Base-by-base conservation (phyloP, 2,113 vertebrate genomes). In the Ameiurus melas region DNA sequence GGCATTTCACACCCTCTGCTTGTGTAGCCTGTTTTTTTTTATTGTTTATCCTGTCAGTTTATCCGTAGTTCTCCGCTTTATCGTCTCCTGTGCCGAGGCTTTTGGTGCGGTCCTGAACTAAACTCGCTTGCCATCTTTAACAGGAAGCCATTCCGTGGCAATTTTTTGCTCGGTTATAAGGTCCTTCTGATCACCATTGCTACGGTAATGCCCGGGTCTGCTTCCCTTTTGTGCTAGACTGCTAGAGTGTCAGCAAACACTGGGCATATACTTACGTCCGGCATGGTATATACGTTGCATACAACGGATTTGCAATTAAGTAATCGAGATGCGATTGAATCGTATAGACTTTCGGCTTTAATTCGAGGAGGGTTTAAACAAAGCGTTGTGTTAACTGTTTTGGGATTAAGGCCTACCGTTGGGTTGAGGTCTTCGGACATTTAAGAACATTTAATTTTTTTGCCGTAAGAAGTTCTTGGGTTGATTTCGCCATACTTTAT, bases 1-100 rank as follows among this genome's bases (percentile, higher is more conserved):
- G 77, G 9, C 77, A 80, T 80, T 80, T 80, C 51, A 80, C 51
- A 80, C 77, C 25, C 55, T 47, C 25, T 51, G 39, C 47, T 55
- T 7, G 47, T 79, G 77, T 30, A 77, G 73, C 73, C 73, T 77
- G 39, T 47, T 43, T 47, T 47, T 47, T 47, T 47, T 7, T 22
- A 75, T 22, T 53, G 75, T 78, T 78, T 78, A 51, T 78, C 13
- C 43, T n/a, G 75, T 25, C 12, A 13, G 13, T 73, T 39, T 73
- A 20, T 6, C 14, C 14, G 0, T 68, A 68, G 33, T 20, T 39
- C 71, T 70, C 8, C 39, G 39, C 9, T 77, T 77, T 47, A 14
- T 25, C 47, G 73, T 14, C 73, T 77, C 73, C 22, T 77, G 22
- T 51, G 39, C 22, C 27, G 39, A 75, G 36, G 71, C 71, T 75